Base-by-base conservation (phyloP, 30 jellyfish, hydroid and myxozoan genomes). In the Catostylus mosaicus region DNA sequence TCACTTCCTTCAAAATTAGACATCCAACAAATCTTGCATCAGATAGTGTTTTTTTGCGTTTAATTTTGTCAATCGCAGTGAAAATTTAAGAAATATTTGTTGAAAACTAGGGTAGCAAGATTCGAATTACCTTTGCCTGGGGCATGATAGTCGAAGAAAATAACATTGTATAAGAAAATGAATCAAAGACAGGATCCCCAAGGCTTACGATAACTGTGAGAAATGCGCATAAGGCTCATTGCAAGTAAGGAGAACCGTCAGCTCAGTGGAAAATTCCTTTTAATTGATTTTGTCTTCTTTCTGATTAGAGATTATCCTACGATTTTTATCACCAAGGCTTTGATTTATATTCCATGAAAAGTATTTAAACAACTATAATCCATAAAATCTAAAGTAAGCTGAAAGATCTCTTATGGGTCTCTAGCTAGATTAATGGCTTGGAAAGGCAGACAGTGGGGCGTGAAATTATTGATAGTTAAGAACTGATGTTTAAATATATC, bases 371-470 rank as follows among this genome's bases (percentile, higher is more conserved):
- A 68, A 20, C 27, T 18, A 18, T 68, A 68, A 68, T 68, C 80
- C 59, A 23, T 38, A 68, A 38, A 68, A 68, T 68, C 64, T 18
- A 7, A 46, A 68, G 64, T 64, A 68, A 68, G 80, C 80, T 23
- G 4, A 7, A 23, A 18, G 61, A 68, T 68, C 80, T 34, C 40
- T 38, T 12, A 68, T 4, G 32, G 45, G 80, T 1, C 56, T 46
- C 56, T 36, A 33, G 64, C 31, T 68, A 20, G 80, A 68, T 68
- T 36, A 68, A 35, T 68, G 80, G 80, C 35, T 68, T 68, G 62
- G 20, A 68, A 23, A 29, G 64, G 43, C 59, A 68, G 80, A 68
- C 80, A 19, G 34, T 38, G 61, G 62, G 36, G n/a, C n/a, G 34
- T 68, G 12, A 33, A 33, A 12, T 30, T 10, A 33, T 33, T 32